These are phyloP conservation scores for Zosterops japonicus DNA, from an alignment of 2,113 vertebrate species.

Conservation along the genomic window DNA sequence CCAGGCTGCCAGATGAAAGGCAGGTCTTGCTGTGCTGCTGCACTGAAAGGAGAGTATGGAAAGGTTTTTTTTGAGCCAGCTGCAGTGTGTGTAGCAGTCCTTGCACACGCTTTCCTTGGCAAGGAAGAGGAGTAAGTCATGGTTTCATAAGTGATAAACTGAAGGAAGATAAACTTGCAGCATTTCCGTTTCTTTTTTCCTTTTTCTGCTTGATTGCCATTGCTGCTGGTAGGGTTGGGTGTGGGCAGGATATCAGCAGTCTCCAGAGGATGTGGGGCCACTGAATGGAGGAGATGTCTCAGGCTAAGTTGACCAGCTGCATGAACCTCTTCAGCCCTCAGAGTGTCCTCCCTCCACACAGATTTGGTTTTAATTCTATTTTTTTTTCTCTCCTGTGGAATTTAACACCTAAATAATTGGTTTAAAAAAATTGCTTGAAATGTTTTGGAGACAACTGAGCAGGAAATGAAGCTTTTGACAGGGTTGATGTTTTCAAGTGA, in stretches of 20 bases:
- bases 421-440: background rate
- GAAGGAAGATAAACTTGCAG: background rate
- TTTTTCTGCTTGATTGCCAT: background rate
- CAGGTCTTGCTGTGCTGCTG: background rate
- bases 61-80: background rate
- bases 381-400: background rate
- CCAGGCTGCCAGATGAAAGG: background rate
- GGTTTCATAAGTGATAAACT: conserved; percentile 1
- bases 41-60: background rate
- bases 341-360: background rate
- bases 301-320: background rate
- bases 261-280: background rate
- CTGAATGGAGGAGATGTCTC: accelerated
- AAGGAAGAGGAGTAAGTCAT: background rate
- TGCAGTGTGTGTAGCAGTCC: background rate
- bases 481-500: background rate
- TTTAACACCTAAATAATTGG: background rate
- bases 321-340: background rate
- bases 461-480: background rate
- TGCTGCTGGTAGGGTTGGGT: background rate
- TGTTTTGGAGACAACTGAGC: background rate
- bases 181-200: background rate
- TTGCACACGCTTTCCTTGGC: background rate
- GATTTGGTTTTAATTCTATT: background rate
- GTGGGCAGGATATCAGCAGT: background rate